phyloP scores from a whole-genome alignment of 2,797 vertebrate species.

The Spizella passerina region DNA sequence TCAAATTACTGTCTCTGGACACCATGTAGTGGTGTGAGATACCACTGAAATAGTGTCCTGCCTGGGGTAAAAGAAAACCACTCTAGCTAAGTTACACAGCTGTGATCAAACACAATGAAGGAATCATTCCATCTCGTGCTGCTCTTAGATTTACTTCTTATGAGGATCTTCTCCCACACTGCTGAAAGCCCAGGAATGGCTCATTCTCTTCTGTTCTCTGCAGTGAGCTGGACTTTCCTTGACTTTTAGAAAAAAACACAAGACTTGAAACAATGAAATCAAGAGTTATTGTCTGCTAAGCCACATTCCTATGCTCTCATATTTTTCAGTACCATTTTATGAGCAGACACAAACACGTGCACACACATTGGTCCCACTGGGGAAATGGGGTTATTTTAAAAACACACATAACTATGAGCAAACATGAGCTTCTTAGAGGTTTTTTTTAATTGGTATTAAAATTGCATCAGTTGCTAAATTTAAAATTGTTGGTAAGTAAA shows the following conservation, averaged over 20 bases:
- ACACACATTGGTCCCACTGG: not conserved
- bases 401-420: not conserved
- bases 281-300: slow-evolving; percentile 2
- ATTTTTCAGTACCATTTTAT: not conserved
- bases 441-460: not conserved
- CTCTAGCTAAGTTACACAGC: not conserved
- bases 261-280: not conserved
- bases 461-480: not conserved
- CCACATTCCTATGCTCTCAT: not conserved
- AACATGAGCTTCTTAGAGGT: not conserved
- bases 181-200: not conserved
- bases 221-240: not conserved
- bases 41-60: not conserved
- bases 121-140: not conserved
- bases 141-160: not conserved
- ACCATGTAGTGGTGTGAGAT: not conserved
- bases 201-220: not conserved
- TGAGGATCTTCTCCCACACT: not conserved
- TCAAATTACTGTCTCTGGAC: not conserved
- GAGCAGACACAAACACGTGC: not conserved
- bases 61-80: not conserved
- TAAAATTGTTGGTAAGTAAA: slow-evolving; percentile 21
- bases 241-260: not conserved
- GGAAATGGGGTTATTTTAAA: not conserved
- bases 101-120: not conserved